phyloP scores from a whole-genome alignment of 2,888 invertebrate species.

The Ophonus ardosiacus region DNA sequence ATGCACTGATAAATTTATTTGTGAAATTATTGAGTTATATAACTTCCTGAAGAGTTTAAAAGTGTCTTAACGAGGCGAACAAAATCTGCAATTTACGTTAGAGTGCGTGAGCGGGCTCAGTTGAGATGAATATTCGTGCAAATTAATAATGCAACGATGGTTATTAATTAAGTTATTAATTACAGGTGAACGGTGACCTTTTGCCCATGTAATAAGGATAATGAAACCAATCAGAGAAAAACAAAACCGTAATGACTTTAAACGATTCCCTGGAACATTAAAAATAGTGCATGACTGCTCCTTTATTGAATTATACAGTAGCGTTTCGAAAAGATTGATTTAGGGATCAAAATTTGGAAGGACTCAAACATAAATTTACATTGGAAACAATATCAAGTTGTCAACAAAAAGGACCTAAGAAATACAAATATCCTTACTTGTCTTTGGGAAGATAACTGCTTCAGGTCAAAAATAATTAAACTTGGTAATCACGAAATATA shows the following conservation, averaged over 20 bases:
- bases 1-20: background rate
- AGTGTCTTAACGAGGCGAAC: background rate
- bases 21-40: background rate
- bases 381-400: too few species aligned
- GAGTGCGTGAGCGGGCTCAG: background rate
- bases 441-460: too few species aligned
- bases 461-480: too few species aligned
- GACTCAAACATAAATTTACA: too few species aligned
- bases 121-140: background rate
- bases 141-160: conserved; percentile 51
- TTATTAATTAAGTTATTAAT: conserved; percentile 45
- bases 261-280: background rate
- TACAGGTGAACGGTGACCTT: conserved; percentile 35
- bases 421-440: too few species aligned
- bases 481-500: too few species aligned
- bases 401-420: too few species aligned
- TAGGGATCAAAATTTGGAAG: too few species aligned
- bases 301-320: background rate
- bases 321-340: too few species aligned
- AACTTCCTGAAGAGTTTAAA: background rate
- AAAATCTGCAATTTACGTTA: background rate
- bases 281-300: background rate
- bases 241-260: background rate
- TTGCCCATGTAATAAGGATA: conserved; percentile 19
- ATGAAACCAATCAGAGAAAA: conserved; percentile 20